These are phyloP conservation scores for Papilio xuthus DNA, from an alignment of 1,140 invertebrate species.

Conservation along the genomic window DNA sequence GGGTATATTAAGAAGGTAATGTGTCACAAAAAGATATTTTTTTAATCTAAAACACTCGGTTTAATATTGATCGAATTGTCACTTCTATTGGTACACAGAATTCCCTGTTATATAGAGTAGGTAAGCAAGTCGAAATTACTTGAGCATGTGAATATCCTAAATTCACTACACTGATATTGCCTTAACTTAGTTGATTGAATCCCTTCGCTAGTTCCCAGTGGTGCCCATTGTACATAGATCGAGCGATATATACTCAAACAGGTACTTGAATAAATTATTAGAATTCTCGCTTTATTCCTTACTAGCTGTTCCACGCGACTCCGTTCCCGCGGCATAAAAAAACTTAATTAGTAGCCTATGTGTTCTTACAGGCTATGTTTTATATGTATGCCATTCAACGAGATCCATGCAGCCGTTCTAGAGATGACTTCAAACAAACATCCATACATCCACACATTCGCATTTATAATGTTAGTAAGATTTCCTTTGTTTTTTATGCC, in stretches of 20 bases:
- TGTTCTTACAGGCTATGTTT: too few species aligned
- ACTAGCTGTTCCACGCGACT: too few species aligned
- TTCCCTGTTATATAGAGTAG: not conserved
- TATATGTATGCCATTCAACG: too few species aligned
- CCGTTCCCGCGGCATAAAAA: too few species aligned
- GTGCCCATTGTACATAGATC: not conserved
- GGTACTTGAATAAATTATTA: not conserved
- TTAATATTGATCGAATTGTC: not conserved
- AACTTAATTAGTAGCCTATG: too few species aligned
- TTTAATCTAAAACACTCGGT: not conserved
- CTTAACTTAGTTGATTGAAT: conserved; percentile 18
- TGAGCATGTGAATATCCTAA: conserved; percentile 15
- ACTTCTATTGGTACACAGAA: not conserved
- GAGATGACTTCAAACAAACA: too few species aligned
- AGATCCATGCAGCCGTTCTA: too few species aligned
- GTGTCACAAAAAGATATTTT: too few species aligned
- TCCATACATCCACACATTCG: too few species aligned
- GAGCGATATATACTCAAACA: not conserved
- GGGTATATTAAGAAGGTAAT: too few species aligned
- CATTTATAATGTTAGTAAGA: too few species aligned
- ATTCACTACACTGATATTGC: not conserved
- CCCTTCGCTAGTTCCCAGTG: not conserved
- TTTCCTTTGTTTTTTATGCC: not conserved
- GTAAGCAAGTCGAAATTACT: conserved; percentile 6
- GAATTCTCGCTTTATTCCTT: not conserved